These are phyloP conservation scores for Neodiprion lecontei DNA, from an alignment of 1,140 invertebrate genomes.

Conservation along the genomic window DNA sequence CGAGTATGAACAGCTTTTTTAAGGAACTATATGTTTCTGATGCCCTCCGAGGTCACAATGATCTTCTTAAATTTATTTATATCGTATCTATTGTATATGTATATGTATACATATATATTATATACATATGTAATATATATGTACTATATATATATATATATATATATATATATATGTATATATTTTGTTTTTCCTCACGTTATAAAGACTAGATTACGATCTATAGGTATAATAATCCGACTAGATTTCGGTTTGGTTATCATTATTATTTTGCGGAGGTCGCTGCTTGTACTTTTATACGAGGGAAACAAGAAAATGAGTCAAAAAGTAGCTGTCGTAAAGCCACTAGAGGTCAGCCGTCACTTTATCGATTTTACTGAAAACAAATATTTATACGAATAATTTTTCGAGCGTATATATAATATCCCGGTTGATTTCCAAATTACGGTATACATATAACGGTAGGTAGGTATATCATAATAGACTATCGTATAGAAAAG, in stretches of 20 bases:
- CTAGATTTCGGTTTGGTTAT: not conserved
- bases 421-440: too few relatives aligned
- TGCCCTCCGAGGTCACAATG: not conserved
- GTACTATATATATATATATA: too few relatives aligned
- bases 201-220: not conserved
- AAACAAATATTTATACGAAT: constrained; percentile 2
- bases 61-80: constrained; percentile 1
- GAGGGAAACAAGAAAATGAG: not conserved
- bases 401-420: not conserved
- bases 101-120: not conserved
- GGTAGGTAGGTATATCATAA: too few relatives aligned
- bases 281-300: constrained; percentile 27
- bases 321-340: not conserved
- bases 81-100: not conserved
- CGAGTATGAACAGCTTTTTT: constrained; percentile 7
- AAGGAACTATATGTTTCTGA: constrained; percentile 5
- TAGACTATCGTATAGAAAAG: not conserved
- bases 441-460: too few relatives aligned
- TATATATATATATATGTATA: too few relatives aligned
- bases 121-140: not conserved
- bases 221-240: not conserved
- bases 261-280: too few relatives aligned
- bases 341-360: not conserved
- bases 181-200: too few relatives aligned
- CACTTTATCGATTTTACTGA: too few relatives aligned